Evolutionary conservation across 2,797 vertebrate species (phyloP).

Genomic region (Centropyge bicolor): DNA sequence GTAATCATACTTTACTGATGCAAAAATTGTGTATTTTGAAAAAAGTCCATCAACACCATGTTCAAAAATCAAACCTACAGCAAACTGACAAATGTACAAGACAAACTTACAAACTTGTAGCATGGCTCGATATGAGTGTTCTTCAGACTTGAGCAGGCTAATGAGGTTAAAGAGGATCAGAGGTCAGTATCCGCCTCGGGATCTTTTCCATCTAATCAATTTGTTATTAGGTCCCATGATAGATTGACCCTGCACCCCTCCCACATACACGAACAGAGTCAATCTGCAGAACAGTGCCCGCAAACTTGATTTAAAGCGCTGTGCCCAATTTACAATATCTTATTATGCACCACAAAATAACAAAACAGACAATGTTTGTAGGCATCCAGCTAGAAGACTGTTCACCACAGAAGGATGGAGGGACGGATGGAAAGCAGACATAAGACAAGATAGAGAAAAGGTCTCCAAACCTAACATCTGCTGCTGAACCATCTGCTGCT

Average conservation of each 20-base stretch:
- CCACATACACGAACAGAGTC: not conserved
- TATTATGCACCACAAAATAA: not conserved
- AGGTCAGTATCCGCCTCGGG: not conserved
- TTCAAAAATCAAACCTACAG: not conserved
- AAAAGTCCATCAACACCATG: not conserved
- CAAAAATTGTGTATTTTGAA: not conserved
- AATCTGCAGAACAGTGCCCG: not conserved
- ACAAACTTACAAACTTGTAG: too few species aligned
- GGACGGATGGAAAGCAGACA: too few species aligned
- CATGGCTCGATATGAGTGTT: not conserved
- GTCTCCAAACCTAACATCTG: too few species aligned
- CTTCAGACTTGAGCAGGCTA: not conserved
- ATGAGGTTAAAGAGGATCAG: not conserved
- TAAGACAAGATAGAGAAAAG: too few species aligned
- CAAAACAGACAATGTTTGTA: not conserved
- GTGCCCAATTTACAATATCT: not conserved
- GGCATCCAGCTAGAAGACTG: too few species aligned
- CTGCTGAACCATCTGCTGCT: too few species aligned
- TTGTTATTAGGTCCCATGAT: not conserved
- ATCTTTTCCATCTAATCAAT: constrained; percentile 11
- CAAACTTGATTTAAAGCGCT: not conserved
- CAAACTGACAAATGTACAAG: not conserved
- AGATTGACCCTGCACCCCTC: not conserved
- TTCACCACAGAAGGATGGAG: too few species aligned
- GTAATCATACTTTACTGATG: too few species aligned